Conservation (phyloP, 2,797 vertebrate genomes). For the Oreochromis mossambicus region DNA sequence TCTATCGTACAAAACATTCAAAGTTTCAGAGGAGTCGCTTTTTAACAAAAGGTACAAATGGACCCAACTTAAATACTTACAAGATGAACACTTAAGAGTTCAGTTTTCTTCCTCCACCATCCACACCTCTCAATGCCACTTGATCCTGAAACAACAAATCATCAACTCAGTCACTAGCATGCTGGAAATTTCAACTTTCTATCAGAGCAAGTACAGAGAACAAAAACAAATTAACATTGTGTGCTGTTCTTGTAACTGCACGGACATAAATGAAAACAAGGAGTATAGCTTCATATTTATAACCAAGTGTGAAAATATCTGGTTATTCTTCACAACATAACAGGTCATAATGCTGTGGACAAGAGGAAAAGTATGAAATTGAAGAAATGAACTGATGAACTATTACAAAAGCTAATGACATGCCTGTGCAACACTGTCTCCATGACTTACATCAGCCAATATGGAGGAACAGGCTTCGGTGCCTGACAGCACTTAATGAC, state of each 20-base stretch:
- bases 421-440: not conserved
- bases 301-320: not conserved
- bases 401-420: not conserved
- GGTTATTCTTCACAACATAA: not conserved
- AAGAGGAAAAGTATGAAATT: not conserved
- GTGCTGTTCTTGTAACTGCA: not conserved
- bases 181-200: not conserved
- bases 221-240: not conserved
- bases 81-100: not conserved
- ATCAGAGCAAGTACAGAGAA: not conserved
- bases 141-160: constrained; percentile 22
- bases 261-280: not conserved
- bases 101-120: not conserved
- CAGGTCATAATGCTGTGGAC: not conserved
- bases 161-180: not conserved
- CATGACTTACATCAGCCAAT: constrained; percentile 13
- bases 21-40: not conserved
- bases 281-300: not conserved
- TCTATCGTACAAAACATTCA: not conserved
- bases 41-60: not conserved
- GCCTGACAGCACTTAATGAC: not conserved
- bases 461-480: not conserved
- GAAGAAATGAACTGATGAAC: not conserved
- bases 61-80: constrained; percentile 26
- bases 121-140: not conserved